These are phyloP conservation scores for Latheticus oryzae DNA, from an alignment of 2,888 invertebrate genomes.

Conservation along the genomic window DNA sequence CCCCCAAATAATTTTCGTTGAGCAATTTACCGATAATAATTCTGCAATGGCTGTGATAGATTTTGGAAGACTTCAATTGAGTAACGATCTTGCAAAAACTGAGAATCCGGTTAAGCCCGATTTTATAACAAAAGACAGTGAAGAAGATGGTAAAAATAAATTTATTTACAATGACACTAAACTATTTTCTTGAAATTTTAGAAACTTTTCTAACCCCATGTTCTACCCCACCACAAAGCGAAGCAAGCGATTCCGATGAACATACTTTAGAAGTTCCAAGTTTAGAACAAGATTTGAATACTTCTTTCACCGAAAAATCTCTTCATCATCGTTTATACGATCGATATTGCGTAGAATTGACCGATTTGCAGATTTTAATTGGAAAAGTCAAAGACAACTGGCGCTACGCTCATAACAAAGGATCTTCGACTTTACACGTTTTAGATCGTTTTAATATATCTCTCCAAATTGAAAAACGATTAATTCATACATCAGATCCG, in stretches of 20 bases:
- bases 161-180: no score
- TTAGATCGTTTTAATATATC: constrained; percentile 72
- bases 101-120: constrained; percentile 57
- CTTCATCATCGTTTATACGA: constrained; percentile 81
- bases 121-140: constrained; percentile 63
- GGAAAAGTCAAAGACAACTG: constrained; percentile 91
- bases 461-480: constrained; percentile 80
- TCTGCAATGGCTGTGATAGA: constrained; percentile 87
- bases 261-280: constrained; percentile 29
- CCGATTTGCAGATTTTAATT: constrained; percentile 87
- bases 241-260: constrained; percentile 72
- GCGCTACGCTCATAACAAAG: constrained; percentile 87
- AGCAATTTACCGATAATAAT: constrained; percentile 80
- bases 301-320: constrained; percentile 69
- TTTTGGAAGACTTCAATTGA: constrained; percentile 85
- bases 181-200: constrained; percentile 38
- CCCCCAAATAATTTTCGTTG: constrained; percentile 91
- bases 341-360: constrained; percentile 82
- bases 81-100: constrained; percentile 62
- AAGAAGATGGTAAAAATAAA: constrained; percentile 64
- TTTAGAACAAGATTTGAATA: constrained; percentile 18
- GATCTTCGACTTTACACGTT: constrained; percentile 86
- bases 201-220: constrained; percentile 87
- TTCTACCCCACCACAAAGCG: constrained; percentile 86
- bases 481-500: constrained; percentile 86